Evolutionary conservation across 1,140 invertebrate genomes (phyloP), one percentile per base, ranked within the genome.

Genomic region (Aphis craccivora): DNA sequence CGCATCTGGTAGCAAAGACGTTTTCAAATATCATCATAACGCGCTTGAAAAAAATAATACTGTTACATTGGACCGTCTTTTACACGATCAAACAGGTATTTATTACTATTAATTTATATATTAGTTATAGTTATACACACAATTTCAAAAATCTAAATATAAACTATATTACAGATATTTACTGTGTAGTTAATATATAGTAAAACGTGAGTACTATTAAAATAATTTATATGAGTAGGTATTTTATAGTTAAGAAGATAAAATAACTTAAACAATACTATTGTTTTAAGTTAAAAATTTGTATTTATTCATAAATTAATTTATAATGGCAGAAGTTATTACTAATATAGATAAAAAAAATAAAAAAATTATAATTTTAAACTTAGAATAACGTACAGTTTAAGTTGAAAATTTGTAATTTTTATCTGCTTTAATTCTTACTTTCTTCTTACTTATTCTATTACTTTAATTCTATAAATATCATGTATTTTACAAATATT

Each of bases 1-100:
- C n/a, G 43, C 81, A 81, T 92, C 91, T 40, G 84, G 48, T 40
- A 83, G 76, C 48, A 81, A 92, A 92, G 91, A 92, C 67, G 67
- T 92, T 23, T 84, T 84, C 45, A 48, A 91, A 25, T 40, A 92
- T 53, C 76, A 35, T 8, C 45, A 53, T 23, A 20, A 40, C 7
- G 22, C 76, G n/a, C 20, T 40, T 40, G 81, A 92, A 84, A 51
- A 83, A 48, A 53, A 51, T 37, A 92, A 83, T 40, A 53, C 45
- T 30, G 35, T 92, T 23, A 43, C 48, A 37, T 92, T 60, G 48
- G 91, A 53, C 76, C 76, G 51, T 37, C 76, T 84, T 45, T 35
- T 92, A 30, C 45, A 55, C n/a, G 76, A 83, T 84, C 60, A 48
- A 81, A 37, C 91, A 84, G 91, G 91, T 92, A 51, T 43, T 40